Percentiles rank a stretch among this genome's conserved stretches.
phyloP scores from a whole-genome alignment of 1,140 invertebrate species.

The Anthonomus grandis region DNA sequence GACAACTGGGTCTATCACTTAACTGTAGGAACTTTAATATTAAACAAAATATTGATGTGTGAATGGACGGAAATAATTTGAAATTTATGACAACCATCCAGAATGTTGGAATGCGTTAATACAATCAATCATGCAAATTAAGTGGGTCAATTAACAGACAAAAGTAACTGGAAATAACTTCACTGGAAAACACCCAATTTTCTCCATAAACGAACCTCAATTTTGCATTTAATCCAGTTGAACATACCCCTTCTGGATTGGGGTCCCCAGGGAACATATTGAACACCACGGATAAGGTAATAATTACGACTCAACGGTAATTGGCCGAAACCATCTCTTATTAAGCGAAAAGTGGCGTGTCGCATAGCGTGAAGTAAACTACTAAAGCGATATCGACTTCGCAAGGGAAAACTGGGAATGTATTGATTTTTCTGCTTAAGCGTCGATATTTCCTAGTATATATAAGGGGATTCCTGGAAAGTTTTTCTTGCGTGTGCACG shows the following conservation, averaged over 20 bases:
- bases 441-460: neutral
- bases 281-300: neutral
- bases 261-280: constrained; percentile 6
- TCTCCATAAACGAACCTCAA: constrained; percentile 20
- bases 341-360: constrained; percentile 5
- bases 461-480: constrained; percentile 6
- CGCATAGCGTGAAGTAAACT: constrained; percentile 15
- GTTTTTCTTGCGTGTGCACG: neutral
- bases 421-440: constrained; percentile 16
- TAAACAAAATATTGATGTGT: too few species aligned
- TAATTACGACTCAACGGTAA: constrained; percentile 1
- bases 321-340: constrained; percentile 8
- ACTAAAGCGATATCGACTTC: constrained; percentile 1
- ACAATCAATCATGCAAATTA: too few species aligned
- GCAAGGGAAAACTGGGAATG: neutral
- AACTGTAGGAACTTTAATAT: too few species aligned
- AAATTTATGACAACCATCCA: too few species aligned
- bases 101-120: too few species aligned
- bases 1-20: too few species aligned
- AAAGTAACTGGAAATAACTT: too few species aligned
- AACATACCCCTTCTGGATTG: constrained; percentile 12
- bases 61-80: too few species aligned
- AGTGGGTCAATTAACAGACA: too few species aligned
- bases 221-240: constrained; percentile 11
- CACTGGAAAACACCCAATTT: too few species aligned